Evolutionary conservation across 1,140 invertebrate species (phyloP), one percentile per base, ranked within the genome.

Genomic region (Scaptodrosophila lebanonensis): DNA sequence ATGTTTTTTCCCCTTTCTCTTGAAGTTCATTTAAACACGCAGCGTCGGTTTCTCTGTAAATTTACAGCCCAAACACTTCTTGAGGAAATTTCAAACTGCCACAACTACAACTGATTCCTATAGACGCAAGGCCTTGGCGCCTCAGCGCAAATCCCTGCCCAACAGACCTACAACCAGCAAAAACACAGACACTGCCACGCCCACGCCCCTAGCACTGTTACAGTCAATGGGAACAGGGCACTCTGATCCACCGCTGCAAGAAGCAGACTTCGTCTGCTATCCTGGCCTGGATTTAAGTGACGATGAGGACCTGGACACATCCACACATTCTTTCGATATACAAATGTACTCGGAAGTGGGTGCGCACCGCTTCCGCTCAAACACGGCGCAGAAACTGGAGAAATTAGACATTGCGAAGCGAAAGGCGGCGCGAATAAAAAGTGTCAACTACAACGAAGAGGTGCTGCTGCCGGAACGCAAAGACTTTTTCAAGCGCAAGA

Each of bases 301-400:
- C 53, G 93, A 95, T 32, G 92, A 93, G 62, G 91, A 93, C 68
- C 85, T 92, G 52, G 91, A 92, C 66, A 88, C 88, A 18, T 77
- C 91, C 50, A 88, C 89, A 30, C 91, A 92, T 63, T 93, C 92
- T 0, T 92, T 91, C 59, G 92, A 93, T 73, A 89, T 93, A 54
- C 90, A 93, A 84, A 91, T 92, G 73, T 92, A 93, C 89, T 90
- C 88, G 63, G 93, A 94, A 66, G 93, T 93, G 88, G 91, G 91
- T 53, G 90, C 91, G n/a, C 91, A 93, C 60, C 87, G 92, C 49
- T 88, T 91, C 67, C 89, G 96, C 66, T 95, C 96, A 5, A 97
- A 97, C 83, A 98, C 96, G 30, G 94, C 95, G 16, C 93, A 95
- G 67, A 90, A 95, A 73, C 86, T 98, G 35, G 96, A 98, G 71